Base-by-base conservation (phyloP, 2,797 vertebrate species). In the Sebastes oblongus region DNA sequence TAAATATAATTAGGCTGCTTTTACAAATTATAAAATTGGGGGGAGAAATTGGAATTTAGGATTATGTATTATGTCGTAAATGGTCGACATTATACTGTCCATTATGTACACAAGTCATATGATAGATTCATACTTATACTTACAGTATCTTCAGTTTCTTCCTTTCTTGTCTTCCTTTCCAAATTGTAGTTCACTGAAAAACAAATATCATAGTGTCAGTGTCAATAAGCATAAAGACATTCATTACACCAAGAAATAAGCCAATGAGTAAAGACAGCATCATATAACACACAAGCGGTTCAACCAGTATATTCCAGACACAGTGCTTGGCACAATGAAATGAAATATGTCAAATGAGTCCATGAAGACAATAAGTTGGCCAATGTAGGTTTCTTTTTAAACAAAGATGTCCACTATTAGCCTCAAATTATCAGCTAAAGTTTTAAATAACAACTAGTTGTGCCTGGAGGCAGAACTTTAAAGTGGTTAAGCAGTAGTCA, bases 381-480 rank as follows among this genome's bases (percentile, higher is more conserved):
- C 74, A 82, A 4, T 73, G 59, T n/a, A 11, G 10, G 6, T 18
- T 79, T 50, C 3, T 20, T 50, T 73, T 71, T 50, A 64, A 82
- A 81, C 61, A 73, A 79, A 85, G 74, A 87, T 72, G 77, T 86
- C 75, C 81, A 65, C 66, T 32, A 60, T 74, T 32, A 62, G 50
- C 25, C 27, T 75, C 59, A 52, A 60, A 70, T 29, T 66, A 82
- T 83, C 74, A 90, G 62, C 18, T 75, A 6, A 58, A 81, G 77
- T 91, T 88, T 94, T 91, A 85, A 92, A 86, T 94, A 86, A 92
- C 81, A 88, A 46, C 46, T 67, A 72, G 24, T 42, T 24, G 50
- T 1, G 93, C 93, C 93, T 52, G 59, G 79, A 81, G 93, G 87
- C 80, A 67, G 32, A 22, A 9, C 52, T 81, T 72, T 77, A 88